Evolutionary conservation across 2,797 vertebrate genomes (phyloP), one percentile per base, ranked within the genome.

Genomic region (Echeneis naucrates): DNA sequence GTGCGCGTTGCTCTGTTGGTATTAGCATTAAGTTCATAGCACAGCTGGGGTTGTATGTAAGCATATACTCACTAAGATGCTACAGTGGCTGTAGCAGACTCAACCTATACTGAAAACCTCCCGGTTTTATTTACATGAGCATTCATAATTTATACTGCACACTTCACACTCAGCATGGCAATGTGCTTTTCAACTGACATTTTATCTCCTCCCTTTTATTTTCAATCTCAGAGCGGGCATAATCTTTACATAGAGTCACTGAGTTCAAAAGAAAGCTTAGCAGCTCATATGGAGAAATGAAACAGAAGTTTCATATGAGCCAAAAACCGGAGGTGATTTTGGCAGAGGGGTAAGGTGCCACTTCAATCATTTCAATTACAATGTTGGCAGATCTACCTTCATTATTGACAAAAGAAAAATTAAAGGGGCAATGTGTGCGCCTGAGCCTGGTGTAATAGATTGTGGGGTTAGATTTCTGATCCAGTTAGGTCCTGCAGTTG

Each of bases 341-440:
- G 44, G 54, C 69, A 56, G 42, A 59, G 54, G 65, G 57, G 9
- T 24, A 26, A 52, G 53, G 54, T 56, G 54, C 37, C 72, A 75
- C 66, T 82, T 65, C 63, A 74, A 57, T 86, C 30, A 63, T 80
- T 83, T 81, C 66, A 76, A 76, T 81, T 76, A 79, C 70, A 73
- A 53, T 35, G 50, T 71, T 84, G 84, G 75, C 68, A 69, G 64
- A 56, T 81, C 57, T 58, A 33, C 68, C 61, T 56, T 84, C 76
- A 81, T 87, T 90, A 83, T 88, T 88, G 88, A 89, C 69, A 68
- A 48, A 67, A 74, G 73, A 79, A 55, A 63, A 75, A 77, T 83
- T 74, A 86, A 75, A 60, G 21, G 51, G 71, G 66, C 69, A 47
- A 57, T 76, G 48, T 76, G 48, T 71, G 70, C 81, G 77, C 17